phyloP scores from a whole-genome alignment of 2,888 invertebrate genomes.

The Macaria liturata region DNA sequence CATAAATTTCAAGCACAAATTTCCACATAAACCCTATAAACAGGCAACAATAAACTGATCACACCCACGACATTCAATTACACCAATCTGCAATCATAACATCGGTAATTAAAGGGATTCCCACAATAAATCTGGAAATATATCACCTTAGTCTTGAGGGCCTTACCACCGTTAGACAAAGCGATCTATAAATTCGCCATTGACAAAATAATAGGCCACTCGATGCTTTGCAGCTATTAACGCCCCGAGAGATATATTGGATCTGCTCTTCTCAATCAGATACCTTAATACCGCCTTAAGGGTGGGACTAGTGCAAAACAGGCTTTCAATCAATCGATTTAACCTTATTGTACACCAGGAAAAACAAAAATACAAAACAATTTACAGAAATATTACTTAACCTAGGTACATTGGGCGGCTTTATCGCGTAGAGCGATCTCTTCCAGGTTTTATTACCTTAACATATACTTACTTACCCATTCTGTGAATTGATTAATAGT shows the following conservation, averaged over 20 bases:
- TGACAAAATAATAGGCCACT: constrained; percentile 81
- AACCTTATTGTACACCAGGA: too few relatives aligned
- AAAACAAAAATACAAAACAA: too few relatives aligned
- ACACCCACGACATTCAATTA: constrained; percentile 15
- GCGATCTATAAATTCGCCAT: constrained; percentile 77
- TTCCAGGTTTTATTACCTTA: too few relatives aligned
- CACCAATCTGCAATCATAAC: constrained; percentile 10
- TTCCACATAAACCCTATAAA: constrained; percentile 1
- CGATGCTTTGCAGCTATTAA: constrained; percentile 79
- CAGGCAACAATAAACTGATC: background rate
- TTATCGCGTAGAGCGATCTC: too few relatives aligned
- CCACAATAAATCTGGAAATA: constrained; percentile 35
- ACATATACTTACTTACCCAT: too few relatives aligned
- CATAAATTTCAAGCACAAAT: too few relatives aligned
- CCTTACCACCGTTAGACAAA: constrained; percentile 59
- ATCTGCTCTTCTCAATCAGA: constrained; percentile 77
- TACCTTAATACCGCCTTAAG: constrained; percentile 65
- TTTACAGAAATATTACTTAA: too few relatives aligned
- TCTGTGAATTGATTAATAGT: too few relatives aligned
- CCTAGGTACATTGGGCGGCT: too few relatives aligned
- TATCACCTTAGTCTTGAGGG: constrained; percentile 29
- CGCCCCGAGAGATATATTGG: constrained; percentile 80
- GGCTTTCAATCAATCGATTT: too few relatives aligned
- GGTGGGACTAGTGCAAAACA: too few relatives aligned
- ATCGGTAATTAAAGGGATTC: constrained; percentile 35